Base-by-base conservation (phyloP, 2,888 invertebrate genomes). In the Adelphocoris suturalis region DNA sequence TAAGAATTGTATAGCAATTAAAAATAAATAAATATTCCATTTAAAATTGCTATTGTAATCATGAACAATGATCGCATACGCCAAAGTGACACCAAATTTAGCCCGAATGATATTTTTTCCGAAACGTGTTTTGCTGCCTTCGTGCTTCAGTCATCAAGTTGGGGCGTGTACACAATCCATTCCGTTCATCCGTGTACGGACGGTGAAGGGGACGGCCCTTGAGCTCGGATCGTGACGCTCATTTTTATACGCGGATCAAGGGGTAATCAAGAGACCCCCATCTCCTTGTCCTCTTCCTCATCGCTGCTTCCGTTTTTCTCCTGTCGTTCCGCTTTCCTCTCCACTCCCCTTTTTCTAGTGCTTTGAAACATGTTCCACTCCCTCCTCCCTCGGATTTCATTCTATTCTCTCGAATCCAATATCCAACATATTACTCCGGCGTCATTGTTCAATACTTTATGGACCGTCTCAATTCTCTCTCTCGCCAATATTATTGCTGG, bases 241-340 rank as follows among this genome's bases (percentile, higher is more conserved):
- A 68, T 68, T 68, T 68, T 68, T 68, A 68, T 68, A 68, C 19
- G 68, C 68, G 68, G 68, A 68, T 68, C 68, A 68, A 23, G 68
- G 23, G 19, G 68, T 68, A 68, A 68, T 68, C 68, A 68, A 27
- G 68, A 19, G 23, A 68, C 11, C 23, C 68, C n/a, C 13, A 7
- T 11, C 52, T 61, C 19, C 19, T 19, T n/a, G 52, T n/a, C 61
- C 61, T 61, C 68, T 19, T 27, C 23, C 68, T 68, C 27, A 68
- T 68, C 23, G 23, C 57, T n/a, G n/a, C 57, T 57, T 16, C 57
- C 57, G 57, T 57, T 57, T 57, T 57, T 57, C 16, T 5, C n/a
- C 57, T 14, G 14, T 7, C 16, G n/a, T n/a, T 0, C 7, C 7
- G 7, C 37, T 37, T 37, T 37, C 7, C 37, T 37, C 37, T 37